phyloP scores from a whole-genome alignment of 2,888 invertebrate genomes.

The Trissoscelio sp. region DNA sequence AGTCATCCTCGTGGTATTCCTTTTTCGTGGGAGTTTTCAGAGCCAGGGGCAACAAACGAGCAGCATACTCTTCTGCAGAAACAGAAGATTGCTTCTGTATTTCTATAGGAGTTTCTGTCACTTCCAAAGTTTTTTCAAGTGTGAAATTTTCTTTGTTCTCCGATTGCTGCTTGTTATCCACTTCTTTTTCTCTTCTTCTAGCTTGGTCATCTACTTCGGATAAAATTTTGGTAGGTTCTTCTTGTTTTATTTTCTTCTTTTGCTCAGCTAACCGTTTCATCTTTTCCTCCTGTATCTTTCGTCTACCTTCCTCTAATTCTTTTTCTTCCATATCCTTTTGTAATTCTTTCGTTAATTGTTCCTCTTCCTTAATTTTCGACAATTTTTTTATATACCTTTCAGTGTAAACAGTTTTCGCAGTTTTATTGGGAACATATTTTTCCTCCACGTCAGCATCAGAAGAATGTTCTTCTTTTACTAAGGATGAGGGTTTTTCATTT shows the following conservation, averaged over 20 bases:
- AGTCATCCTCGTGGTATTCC: too few species aligned
- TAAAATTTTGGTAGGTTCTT: too few species aligned
- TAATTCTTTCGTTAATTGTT: too few species aligned
- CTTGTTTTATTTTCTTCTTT: background rate
- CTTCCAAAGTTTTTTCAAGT: background rate
- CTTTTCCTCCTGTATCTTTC: too few species aligned
- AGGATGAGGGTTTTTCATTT: background rate
- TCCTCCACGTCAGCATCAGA: background rate
- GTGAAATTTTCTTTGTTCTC: conserved; percentile 37
- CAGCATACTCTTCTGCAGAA: conserved; percentile 44
- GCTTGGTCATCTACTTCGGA: background rate
- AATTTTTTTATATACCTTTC: too few species aligned
- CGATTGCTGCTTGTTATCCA: background rate
- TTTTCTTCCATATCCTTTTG: conserved; percentile 8
- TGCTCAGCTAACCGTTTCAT: background rate
- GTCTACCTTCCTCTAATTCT: too few species aligned
- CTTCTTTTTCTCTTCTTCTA: background rate
- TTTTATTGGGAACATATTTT: background rate
- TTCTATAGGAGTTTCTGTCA: background rate
- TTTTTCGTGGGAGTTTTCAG: conserved; percentile 31
- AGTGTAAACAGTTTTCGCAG: background rate
- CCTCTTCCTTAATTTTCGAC: too few species aligned
- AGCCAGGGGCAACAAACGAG: conserved; percentile 33
- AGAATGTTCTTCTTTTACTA: conserved; percentile 31
- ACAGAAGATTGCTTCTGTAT: conserved; percentile 1